phyloP scores from a whole-genome alignment of 2,888 invertebrate species.

The Pandemis corylana region DNA sequence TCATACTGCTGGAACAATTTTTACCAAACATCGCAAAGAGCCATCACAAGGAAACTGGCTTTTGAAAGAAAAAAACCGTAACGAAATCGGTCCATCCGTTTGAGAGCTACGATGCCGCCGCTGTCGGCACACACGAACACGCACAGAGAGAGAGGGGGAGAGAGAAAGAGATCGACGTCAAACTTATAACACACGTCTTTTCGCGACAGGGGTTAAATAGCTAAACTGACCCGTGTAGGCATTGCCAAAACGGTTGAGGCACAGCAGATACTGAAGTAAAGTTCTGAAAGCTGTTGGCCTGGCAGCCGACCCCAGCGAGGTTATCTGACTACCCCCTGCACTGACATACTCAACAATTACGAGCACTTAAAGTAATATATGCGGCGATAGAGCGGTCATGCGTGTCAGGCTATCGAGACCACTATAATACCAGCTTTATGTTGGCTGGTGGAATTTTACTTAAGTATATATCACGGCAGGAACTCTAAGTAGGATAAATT shows the following conservation, averaged over 20 bases:
- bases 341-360: slow-evolving; percentile 14
- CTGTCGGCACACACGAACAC: no score
- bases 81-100: no score
- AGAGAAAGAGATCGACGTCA: no score
- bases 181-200: no score
- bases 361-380: slow-evolving; percentile 27
- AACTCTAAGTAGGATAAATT: neutral
- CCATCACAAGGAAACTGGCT: no score
- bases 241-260: neutral
- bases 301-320: slow-evolving; percentile 11
- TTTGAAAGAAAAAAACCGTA: no score
- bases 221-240: no score
- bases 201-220: no score
- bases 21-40: no score
- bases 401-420: slow-evolving; percentile 17
- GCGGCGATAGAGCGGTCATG: slow-evolving; percentile 27
- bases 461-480: neutral
- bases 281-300: neutral
- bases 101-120: no score
- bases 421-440: slow-evolving; percentile 10
- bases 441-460: slow-evolving; percentile 32
- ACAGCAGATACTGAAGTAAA: neutral
- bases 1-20: no score
- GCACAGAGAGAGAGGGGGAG: no score
- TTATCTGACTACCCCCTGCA: slow-evolving; percentile 39